These are phyloP conservation scores for Psilopsiagon aurifrons DNA, from an alignment of 2,113 vertebrate genomes.

Conservation along the genomic window DNA sequence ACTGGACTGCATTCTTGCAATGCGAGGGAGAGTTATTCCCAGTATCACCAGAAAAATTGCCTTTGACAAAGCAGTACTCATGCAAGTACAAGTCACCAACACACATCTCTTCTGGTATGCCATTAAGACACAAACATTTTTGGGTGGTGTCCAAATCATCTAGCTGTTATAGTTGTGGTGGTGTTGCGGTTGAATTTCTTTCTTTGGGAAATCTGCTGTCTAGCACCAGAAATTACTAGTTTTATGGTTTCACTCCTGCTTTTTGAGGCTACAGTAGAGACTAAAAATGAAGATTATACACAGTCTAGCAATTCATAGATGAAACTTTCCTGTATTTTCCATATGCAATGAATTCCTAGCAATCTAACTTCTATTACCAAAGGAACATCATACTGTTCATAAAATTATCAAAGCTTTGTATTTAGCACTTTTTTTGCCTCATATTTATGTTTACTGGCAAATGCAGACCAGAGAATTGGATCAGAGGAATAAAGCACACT, in stretches of 20 bases:
- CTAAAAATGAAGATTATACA: background rate
- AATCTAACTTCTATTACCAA: background rate
- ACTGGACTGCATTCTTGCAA: background rate
- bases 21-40: background rate
- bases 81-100: background rate
- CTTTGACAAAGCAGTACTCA: constrained; percentile 42
- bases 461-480: background rate
- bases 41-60: constrained; percentile 6
- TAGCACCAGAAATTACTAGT: background rate
- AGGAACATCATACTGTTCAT: background rate
- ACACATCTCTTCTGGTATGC: constrained; percentile 25
- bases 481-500: background rate
- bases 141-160: background rate
- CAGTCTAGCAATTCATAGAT: background rate
- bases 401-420: background rate
- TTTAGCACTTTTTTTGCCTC: background rate
- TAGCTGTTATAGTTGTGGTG: background rate
- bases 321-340: background rate
- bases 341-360: background rate
- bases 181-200: background rate
- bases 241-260: background rate
- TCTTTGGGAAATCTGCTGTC: background rate
- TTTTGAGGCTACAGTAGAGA: background rate
- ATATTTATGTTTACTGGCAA: background rate
- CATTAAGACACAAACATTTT: background rate